Base-by-base conservation (phyloP, 2,797 vertebrate genomes). In the Microtus obscurus region DNA sequence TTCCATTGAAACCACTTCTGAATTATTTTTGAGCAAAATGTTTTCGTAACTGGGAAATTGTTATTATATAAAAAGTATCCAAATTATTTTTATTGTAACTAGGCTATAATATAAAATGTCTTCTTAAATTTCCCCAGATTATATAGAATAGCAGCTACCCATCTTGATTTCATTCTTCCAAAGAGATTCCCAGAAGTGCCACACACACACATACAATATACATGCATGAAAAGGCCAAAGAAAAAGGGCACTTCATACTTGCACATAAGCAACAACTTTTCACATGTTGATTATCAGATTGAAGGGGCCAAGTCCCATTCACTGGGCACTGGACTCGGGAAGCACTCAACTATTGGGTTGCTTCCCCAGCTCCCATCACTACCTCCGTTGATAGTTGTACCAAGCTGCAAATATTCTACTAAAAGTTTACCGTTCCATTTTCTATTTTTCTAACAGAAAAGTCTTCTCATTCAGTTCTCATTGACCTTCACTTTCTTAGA, bases 371-470 rank as follows among this genome's bases (percentile, higher is more conserved):
- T 5, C 19, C 27, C 17, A 43, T 27, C 3, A 59, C 11, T 6
- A 86, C 3, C n/a, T 76, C 59, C n/a, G 1, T 45, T 51, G 27
- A 63, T 63, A 67, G 27, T 53, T 76, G 12, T 43, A 65, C 37
- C 77, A 63, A 40, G 25, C 7, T 74, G n/a, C 65, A 48, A 87
- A 43, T 76, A 25, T 86, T 83, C 82, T 80, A 67, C 65, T 87
- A 73, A 37, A 95, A 91, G 43, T 82, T 67, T 8, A 81, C 77
- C 31, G 56, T 88, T 95, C 91, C 82, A 90, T 37, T 8, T 40
- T 59, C 16, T 67, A 37, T 51, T 87, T 79, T 29, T 87, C 69
- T 73, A 73, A 96, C 91, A 87, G 13, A 94, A 92, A 73, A 73
- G 10, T 19, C 16, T 78, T 95, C 29, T 73, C 82, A 56, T 91